These are phyloP conservation scores for Holothuria scabra DNA, from an alignment of 53 echinoderm and acorn worm species.

Conservation along the genomic window DNA sequence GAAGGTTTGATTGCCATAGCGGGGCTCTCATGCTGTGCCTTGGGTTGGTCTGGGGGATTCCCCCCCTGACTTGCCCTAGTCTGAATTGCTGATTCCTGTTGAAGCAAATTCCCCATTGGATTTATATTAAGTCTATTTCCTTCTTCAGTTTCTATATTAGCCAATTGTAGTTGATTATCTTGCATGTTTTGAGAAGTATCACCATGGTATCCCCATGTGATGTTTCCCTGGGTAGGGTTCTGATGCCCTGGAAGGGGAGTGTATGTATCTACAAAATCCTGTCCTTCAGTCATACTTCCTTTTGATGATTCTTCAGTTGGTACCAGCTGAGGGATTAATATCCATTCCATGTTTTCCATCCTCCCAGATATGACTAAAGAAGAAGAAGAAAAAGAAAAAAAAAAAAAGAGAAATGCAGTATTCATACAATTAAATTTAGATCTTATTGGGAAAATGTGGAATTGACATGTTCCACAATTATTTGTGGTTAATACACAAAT, in stretches of 20 bases:
- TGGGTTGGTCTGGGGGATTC: background rate
- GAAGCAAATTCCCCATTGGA: background rate
- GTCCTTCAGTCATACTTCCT: background rate
- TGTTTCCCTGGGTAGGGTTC: background rate
- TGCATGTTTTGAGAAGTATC: no score
- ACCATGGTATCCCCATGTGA: background rate
- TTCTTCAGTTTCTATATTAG: background rate
- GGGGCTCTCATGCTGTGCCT: background rate
- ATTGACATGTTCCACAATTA: no score
- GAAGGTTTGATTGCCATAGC: background rate
- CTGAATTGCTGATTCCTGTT: background rate
- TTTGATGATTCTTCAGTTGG: slow-evolving; percentile 7
- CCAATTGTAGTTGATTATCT: background rate
- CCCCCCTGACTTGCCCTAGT: background rate
- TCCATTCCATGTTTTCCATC: slow-evolving; percentile 48
- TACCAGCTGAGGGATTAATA: slow-evolving; percentile 32
- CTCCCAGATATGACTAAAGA: slow-evolving; percentile 25
- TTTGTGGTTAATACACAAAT: no score
- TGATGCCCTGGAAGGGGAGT: no score
- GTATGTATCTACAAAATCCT: background rate
- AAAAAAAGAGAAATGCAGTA: no score
- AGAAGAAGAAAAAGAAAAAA: background rate
- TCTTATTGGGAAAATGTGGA: no score
- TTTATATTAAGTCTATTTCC: background rate
- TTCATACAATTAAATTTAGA: no score